Base-by-base conservation (phyloP, 1,140 invertebrate genomes). In the Hyphantria cunea region DNA sequence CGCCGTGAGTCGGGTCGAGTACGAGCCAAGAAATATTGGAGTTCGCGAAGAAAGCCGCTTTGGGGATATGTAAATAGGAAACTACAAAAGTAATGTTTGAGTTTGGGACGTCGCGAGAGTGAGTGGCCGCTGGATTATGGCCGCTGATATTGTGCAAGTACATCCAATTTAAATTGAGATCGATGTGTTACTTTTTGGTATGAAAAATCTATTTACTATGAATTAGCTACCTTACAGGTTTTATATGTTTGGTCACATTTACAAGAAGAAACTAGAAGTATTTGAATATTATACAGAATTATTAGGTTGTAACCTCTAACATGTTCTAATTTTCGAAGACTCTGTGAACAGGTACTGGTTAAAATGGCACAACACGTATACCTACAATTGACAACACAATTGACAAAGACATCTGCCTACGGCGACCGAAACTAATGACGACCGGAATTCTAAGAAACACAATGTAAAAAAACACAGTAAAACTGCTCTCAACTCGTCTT, bases 21-120 rank as follows among this genome's bases (percentile, higher is more conserved):
- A 83, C 80, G 80, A 83, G 81, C 73, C 71, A 82, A 83, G 82
- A 82, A 83, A 83, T 85, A 85, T 85, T 78, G 75, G 82, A 84
- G 80, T 82, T 82, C 75, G 74, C 75, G 68, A 80, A 83, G 84
- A 82, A 86, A 86, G 84, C 81, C 81, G 80, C 80, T 86, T 85
- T 82, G 76, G 77, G 78, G 75, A 76, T 83, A 90, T 86, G 83
- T 86, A 88, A 88, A 88, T 88, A 85, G 76, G 72, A 74, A 76
- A 82, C 72, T 79, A 79, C 72, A 78, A 80, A 82, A 83, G 79
- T 81, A 83, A 85, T 87, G 79, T 84, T 85, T 85, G 86, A 87
- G 58, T 85, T 89, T 63, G 76, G 79, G 67, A 68, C 59, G 70
- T 67, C 70, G 70, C 63, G 67, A 65, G 71, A 76, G 72, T 82